Conservation (phyloP, 2,797 vertebrate species). For the Hybognathus amarus region DNA sequence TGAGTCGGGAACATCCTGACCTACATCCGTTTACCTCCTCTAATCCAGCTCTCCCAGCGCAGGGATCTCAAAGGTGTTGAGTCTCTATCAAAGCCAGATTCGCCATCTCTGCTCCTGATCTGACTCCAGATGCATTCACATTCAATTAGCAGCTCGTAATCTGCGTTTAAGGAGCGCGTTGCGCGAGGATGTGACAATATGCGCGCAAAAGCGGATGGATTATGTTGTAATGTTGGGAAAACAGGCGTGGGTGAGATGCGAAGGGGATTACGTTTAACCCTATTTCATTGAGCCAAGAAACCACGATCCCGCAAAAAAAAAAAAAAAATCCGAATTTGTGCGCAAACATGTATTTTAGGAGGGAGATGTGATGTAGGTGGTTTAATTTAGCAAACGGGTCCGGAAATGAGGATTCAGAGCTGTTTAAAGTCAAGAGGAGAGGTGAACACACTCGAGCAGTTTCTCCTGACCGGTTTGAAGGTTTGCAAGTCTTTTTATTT, state of each 20-base stretch:
- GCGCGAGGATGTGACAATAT: neutral
- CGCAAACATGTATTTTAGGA: slow-evolving; percentile 12
- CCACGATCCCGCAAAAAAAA: neutral
- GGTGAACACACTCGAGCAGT: neutral
- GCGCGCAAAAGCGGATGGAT: neutral
- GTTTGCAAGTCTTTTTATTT: neutral
- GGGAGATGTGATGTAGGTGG: neutral
- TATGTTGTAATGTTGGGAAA: slow-evolving; percentile 27
- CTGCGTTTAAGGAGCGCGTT: slow-evolving; percentile 6
- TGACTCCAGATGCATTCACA: neutral
- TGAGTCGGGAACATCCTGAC: slow-evolving; percentile 53
- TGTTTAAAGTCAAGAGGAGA: neutral
- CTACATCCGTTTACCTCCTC: slow-evolving; percentile 50
- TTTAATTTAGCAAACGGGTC: slow-evolving; percentile 24
- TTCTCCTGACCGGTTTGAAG: too few relatives aligned
- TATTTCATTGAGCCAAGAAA: neutral
- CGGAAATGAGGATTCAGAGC: slow-evolving; percentile 6
- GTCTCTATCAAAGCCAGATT: neutral
- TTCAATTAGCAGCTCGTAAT: neutral
- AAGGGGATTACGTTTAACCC: neutral
- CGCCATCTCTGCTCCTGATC: neutral
- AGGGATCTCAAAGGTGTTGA: slow-evolving; percentile 22
- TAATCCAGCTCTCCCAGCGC: slow-evolving; percentile 41
- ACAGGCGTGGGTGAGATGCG: neutral
- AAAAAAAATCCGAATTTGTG: neutral